phyloP scores from a whole-genome alignment of 2,113 vertebrate genomes.

The Dicrurus megarhynchus region DNA sequence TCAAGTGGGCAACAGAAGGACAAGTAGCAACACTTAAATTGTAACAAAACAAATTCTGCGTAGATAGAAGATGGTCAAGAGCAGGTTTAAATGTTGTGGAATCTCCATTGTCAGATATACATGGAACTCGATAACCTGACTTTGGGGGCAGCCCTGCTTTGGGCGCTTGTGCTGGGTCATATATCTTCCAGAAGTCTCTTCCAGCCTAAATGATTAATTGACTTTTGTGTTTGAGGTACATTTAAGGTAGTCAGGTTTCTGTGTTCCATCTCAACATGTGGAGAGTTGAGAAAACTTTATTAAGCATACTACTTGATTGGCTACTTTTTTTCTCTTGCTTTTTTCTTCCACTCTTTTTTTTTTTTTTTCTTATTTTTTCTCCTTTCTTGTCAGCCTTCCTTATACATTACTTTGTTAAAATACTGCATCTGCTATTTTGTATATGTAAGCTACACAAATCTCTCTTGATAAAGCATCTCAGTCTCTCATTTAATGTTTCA shows the following conservation, averaged over 20 bases:
- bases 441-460: neutral
- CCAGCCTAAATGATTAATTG: neutral
- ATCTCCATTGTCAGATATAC: neutral
- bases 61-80: neutral
- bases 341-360: neutral
- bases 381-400: neutral
- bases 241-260: neutral
- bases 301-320: neutral
- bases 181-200: neutral
- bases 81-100: neutral
- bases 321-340: neutral
- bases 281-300: neutral
- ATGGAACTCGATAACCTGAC: neutral
- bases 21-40: neutral
- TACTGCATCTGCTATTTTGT: neutral
- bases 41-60: neutral
- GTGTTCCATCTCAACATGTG: neutral
- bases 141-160: neutral
- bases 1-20: neutral
- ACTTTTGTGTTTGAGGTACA: neutral
- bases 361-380: fast-evolving
- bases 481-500: neutral
- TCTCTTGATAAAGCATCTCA: neutral
- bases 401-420: neutral
- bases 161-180: neutral